Percentiles rank a stretch among this genome's conserved stretches.
Evolutionary conservation across 1,140 invertebrate genomes (phyloP).

Genomic region (Zaprionus gabonicus): DNA sequence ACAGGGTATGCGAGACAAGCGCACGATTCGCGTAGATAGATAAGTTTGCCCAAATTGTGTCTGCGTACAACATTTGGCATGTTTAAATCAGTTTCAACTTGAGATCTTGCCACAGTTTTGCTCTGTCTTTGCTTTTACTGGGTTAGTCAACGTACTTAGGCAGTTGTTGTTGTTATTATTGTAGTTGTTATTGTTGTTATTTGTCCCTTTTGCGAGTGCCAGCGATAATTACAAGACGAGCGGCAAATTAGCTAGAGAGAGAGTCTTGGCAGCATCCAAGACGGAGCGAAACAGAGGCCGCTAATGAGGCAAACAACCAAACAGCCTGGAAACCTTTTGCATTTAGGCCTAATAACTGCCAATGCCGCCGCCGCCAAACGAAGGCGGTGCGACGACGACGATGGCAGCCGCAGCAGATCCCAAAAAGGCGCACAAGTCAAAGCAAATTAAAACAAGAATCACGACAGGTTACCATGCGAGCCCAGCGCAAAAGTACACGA

Average conservation of each 20-base stretch:
- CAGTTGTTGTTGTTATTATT: not conserved
- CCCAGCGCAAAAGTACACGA: slow-evolving; percentile 58
- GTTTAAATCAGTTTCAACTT: slow-evolving; percentile 49
- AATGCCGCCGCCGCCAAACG: slow-evolving; percentile 40
- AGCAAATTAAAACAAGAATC: slow-evolving; percentile 83
- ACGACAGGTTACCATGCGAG: slow-evolving; percentile 82
- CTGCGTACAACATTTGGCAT: slow-evolving; percentile 51
- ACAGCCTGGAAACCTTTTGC: slow-evolving; percentile 56
- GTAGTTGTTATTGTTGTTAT: not conserved
- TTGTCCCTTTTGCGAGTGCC: slow-evolving; percentile 29
- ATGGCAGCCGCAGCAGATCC: slow-evolving; percentile 11
- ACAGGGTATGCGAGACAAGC: slow-evolving; percentile 54
- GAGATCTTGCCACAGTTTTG: slow-evolving; percentile 26
- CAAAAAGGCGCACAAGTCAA: slow-evolving; percentile 80
- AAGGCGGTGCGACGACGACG: slow-evolving; percentile 13
- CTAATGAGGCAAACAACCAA: slow-evolving; percentile 75
- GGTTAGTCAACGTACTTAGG: slow-evolving; percentile 16
- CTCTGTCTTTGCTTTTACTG: slow-evolving; percentile 10
- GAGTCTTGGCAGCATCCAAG: slow-evolving; percentile 2
- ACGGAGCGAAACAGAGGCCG: slow-evolving; percentile 31
- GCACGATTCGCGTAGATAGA: slow-evolving; percentile 67
- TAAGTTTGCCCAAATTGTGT: slow-evolving; percentile 72
- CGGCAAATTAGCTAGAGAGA: slow-evolving; percentile 36
- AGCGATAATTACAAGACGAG: slow-evolving; percentile 44
- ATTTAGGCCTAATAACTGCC: slow-evolving; percentile 80